phyloP scores from a whole-genome alignment of 2,113 vertebrate species.

The Lamprologus speciosus region DNA sequence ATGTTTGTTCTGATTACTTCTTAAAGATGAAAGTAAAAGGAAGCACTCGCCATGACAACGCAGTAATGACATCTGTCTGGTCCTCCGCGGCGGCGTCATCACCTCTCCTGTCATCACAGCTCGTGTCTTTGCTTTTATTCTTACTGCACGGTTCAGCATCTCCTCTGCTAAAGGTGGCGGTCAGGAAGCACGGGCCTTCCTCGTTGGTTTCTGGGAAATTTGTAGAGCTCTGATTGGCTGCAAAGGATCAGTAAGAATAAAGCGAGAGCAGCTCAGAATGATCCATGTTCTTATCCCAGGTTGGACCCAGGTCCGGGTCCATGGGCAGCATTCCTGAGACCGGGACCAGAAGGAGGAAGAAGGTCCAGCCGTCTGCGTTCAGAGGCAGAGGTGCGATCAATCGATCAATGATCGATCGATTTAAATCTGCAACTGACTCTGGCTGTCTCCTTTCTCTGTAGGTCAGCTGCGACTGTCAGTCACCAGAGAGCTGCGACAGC shows the following conservation, averaged over 20 bases:
- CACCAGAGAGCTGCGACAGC: background rate
- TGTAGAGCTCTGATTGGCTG: background rate
- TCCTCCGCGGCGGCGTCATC: background rate
- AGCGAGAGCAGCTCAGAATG: background rate
- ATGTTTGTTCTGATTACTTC: background rate
- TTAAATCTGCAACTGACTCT: background rate
- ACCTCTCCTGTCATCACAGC: background rate
- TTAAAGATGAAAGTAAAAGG: background rate
- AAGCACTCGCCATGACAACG: background rate
- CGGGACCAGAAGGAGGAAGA: background rate
- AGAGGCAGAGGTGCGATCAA: slow-evolving; percentile 1
- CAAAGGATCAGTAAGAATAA: background rate
- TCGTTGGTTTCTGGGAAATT: background rate
- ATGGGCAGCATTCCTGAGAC: background rate
- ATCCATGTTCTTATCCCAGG: background rate
- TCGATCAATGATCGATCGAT: background rate
- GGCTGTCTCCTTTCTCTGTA: background rate
- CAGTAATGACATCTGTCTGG: background rate
- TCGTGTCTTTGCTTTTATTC: background rate
- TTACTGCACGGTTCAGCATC: rapidly evolving
- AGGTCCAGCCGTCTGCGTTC: background rate
- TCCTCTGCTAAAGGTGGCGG: background rate
- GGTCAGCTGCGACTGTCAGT: slow-evolving; percentile 19
- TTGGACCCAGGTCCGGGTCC: background rate
- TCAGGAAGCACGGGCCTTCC: too few species aligned